Conservation (phyloP, 1,140 invertebrate species). For the Ostrea edulis region DNA sequence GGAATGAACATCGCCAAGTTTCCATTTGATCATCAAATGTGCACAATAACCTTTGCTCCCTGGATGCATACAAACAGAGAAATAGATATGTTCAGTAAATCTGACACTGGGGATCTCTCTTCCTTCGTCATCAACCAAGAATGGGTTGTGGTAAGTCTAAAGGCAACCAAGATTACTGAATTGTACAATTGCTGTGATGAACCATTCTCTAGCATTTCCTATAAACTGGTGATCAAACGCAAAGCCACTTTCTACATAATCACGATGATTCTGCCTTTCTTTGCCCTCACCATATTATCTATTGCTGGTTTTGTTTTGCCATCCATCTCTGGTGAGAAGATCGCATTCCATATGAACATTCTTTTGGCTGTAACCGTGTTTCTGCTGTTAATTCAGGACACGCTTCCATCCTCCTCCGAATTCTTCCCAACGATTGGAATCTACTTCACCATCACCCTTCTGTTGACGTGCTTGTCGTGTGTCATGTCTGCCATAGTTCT, state of each 20-base stretch:
- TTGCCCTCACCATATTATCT: background rate
- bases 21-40: constrained; percentile 10
- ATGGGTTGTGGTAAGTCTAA: background rate
- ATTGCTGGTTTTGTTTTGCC: background rate
- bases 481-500: background rate
- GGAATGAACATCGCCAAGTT: background rate
- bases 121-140: background rate
- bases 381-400: background rate
- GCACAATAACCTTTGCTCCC: background rate
- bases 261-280: background rate
- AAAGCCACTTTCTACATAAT: constrained; percentile 1
- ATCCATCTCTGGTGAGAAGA: constrained; percentile 9
- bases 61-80: background rate
- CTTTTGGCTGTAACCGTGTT: background rate
- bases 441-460: background rate
- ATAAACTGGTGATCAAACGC: background rate
- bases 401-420: background rate
- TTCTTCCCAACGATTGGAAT: background rate
- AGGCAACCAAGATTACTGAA: background rate
- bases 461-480: background rate
- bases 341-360: background rate
- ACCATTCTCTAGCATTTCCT: background rate
- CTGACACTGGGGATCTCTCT: background rate
- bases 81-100: background rate
- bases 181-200: background rate